These are phyloP conservation scores for Brachionus angularis DNA, from an alignment of 1,140 invertebrate genomes.

Conservation along the genomic window DNA sequence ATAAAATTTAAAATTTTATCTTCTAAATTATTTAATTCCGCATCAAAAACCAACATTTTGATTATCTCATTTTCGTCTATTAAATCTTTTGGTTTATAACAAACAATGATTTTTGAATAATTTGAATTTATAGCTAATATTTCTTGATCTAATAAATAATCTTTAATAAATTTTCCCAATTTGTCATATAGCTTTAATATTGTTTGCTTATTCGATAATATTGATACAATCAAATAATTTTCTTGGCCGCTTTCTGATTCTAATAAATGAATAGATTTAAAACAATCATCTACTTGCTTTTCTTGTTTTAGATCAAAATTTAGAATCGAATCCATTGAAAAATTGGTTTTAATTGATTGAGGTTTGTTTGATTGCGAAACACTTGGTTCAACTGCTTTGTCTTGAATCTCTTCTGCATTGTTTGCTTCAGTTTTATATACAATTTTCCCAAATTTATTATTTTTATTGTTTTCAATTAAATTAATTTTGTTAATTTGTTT, in stretches of 20 bases:
- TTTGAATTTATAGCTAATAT: not conserved
- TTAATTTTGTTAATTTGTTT: not conserved
- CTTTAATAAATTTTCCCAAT: not conserved
- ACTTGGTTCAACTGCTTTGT: too few relatives aligned
- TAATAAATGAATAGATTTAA: too few relatives aligned
- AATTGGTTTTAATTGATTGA: not conserved
- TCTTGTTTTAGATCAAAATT: not conserved
- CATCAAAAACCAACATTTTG: constrained; percentile 7
- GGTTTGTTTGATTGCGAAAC: not conserved
- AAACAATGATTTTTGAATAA: not conserved
- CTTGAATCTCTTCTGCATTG: too few relatives aligned
- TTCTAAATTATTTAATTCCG: not conserved
- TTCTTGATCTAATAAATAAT: not conserved
- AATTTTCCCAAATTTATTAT: too few relatives aligned
- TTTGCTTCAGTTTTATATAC: too few relatives aligned
- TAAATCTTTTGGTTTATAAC: not conserved
- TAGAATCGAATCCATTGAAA: constrained; percentile 29
- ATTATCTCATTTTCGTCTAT: not conserved
- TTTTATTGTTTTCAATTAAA: too few relatives aligned
- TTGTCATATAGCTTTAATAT: not conserved
- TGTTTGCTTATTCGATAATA: not conserved
- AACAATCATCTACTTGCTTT: too few relatives aligned
- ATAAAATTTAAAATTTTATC: not conserved
- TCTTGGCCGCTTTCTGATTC: too few relatives aligned
- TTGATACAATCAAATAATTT: not conserved